Evolutionary conservation across 2,113 vertebrate species (phyloP).

Genomic region (Pangasianodon hypophthalmus): DNA sequence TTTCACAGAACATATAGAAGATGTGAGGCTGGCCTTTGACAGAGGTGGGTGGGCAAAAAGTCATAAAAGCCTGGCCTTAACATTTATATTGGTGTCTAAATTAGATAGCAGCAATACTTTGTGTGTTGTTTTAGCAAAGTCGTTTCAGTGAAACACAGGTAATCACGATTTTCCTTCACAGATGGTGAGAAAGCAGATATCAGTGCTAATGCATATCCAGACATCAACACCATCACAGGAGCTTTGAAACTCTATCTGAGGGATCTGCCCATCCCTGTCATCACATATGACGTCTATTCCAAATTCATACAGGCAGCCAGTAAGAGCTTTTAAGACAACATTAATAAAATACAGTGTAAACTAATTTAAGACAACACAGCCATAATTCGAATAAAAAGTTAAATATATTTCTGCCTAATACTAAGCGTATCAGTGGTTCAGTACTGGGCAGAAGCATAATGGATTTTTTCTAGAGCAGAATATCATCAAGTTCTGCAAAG

Average conservation of each 20-base stretch:
- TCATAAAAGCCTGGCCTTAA: not conserved
- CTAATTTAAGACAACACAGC: not conserved
- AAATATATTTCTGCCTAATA: not conserved
- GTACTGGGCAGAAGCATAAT: not conserved
- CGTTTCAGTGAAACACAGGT: not conserved
- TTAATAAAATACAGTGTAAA: not conserved
- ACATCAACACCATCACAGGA: conserved; percentile 96
- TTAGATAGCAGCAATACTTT: not conserved
- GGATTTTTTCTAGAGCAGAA: not conserved
- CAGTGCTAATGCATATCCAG: conserved; percentile 85
- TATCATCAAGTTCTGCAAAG: not conserved
- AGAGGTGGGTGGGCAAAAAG: conserved; percentile 78
- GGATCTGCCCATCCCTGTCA: conserved; percentile 94
- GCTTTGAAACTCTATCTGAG: conserved; percentile 96
- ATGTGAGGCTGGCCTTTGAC: conserved; percentile 93
- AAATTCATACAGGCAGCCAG: conserved; percentile 96
- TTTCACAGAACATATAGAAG: conserved; percentile 95
- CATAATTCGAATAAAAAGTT: not conserved
- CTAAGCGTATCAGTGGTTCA: not conserved
- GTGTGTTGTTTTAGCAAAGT: not conserved
- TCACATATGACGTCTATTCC: conserved; percentile 93
- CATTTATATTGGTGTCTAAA: not conserved
- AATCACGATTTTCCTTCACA: conserved; percentile 60
- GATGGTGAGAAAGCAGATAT: conserved; percentile 96
- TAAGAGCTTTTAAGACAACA: conserved; percentile 70